phyloP scores from a whole-genome alignment of 2,888 invertebrate genomes.

The Scrobipalpa atriplicella region DNA sequence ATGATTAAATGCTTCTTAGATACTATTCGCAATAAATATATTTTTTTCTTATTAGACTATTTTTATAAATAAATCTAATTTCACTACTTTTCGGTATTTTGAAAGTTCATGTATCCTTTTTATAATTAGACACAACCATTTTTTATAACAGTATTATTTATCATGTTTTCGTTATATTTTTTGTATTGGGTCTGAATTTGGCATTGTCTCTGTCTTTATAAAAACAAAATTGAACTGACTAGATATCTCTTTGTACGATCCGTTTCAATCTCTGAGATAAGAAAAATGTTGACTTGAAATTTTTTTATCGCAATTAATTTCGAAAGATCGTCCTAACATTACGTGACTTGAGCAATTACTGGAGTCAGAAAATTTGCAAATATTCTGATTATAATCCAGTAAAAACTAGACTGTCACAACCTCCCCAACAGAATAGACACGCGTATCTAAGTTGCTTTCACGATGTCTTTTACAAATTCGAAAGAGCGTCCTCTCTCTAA shows the following conservation, averaged over 20 bases:
- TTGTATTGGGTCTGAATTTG: constrained; percentile 66
- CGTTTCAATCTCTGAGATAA: constrained; percentile 8
- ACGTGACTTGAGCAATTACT: neutral
- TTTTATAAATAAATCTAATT: constrained; percentile 77
- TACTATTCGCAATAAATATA: constrained; percentile 77
- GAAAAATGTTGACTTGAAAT: neutral
- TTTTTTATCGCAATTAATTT: neutral
- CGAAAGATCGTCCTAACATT: neutral
- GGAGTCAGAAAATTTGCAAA: neutral
- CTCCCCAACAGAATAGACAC: constrained; percentile 21
- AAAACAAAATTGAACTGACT: constrained; percentile 52
- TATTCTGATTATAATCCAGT: constrained; percentile 39
- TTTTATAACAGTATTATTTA: constrained; percentile 68
- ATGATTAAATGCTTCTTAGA: constrained; percentile 72
- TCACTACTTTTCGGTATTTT: constrained; percentile 66
- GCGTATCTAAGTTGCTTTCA: neutral
- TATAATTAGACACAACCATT: constrained; percentile 79
- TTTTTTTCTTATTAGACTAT: constrained; percentile 69
- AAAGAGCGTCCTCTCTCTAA: neutral
- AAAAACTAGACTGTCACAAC: constrained; percentile 30
- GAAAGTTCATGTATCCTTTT: constrained; percentile 69
- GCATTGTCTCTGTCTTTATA: constrained; percentile 61
- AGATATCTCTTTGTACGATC: constrained; percentile 44
- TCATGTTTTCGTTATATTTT: constrained; percentile 43
- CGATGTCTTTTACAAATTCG: constrained; percentile 22